phyloP scores from a whole-genome alignment of 2,888 invertebrate genomes.

The Platypus cylindrus region DNA sequence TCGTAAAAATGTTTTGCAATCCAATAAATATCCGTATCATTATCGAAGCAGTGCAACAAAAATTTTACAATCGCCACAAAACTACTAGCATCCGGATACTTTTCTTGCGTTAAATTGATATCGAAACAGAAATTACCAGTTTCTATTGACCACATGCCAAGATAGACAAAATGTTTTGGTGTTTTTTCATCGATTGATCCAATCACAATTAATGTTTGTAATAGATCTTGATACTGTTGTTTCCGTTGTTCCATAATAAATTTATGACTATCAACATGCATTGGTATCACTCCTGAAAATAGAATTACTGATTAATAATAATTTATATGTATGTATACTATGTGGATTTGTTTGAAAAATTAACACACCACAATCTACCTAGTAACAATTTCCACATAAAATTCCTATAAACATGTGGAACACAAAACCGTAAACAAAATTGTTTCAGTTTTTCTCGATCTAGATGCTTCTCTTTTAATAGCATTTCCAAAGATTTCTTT shows the following conservation, averaged over 20 bases:
- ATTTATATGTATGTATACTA: neutral
- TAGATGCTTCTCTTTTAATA: slow-evolving; percentile 73
- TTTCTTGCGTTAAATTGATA: slow-evolving; percentile 17
- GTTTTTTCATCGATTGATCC: slow-evolving; percentile 50
- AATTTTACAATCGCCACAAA: slow-evolving; percentile 51
- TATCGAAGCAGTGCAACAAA: slow-evolving; percentile 56
- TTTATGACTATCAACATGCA: slow-evolving; percentile 60
- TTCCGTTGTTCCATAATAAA: slow-evolving; percentile 63
- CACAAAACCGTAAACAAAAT: slow-evolving; percentile 73
- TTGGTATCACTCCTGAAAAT: slow-evolving; percentile 58
- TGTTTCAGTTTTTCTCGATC: slow-evolving; percentile 70
- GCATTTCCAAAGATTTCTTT: slow-evolving; percentile 78
- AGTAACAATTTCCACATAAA: slow-evolving; percentile 78
- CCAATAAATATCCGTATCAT: slow-evolving; percentile 74
- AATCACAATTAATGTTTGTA: slow-evolving; percentile 56
- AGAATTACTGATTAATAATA: neutral
- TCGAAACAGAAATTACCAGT: slow-evolving; percentile 46
- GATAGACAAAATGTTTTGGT: slow-evolving; percentile 52
- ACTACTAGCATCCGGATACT: slow-evolving; percentile 8
- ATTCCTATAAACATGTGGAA: slow-evolving; percentile 68
- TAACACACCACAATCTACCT: slow-evolving; percentile 38
- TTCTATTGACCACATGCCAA: slow-evolving; percentile 73
- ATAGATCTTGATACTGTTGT: slow-evolving; percentile 62
- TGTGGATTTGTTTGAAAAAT: slow-evolving; percentile 1
- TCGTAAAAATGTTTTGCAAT: slow-evolving; percentile 63